Evolutionary conservation across 1,140 invertebrate species (phyloP).

Genomic region (Homarus americanus): DNA sequence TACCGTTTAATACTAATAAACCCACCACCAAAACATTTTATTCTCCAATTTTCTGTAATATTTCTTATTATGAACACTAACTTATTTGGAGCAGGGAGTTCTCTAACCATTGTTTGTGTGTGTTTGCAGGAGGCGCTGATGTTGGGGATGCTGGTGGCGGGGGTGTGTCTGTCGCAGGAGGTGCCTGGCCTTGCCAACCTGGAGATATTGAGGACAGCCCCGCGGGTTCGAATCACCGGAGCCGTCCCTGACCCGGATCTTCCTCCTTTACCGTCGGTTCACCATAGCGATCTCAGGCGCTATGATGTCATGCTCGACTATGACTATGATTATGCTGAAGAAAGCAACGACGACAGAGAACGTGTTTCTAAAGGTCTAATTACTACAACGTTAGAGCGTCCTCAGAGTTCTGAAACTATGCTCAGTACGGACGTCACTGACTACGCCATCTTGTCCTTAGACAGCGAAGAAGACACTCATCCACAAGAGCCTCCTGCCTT

Average conservation of each 20-base stretch:
- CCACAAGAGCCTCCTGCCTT: background rate
- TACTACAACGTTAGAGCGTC: conserved; percentile 6
- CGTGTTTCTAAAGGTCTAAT: background rate
- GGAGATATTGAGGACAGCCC: conserved; percentile 43
- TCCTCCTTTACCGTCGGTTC: background rate
- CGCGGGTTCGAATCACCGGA: background rate
- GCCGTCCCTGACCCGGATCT: background rate
- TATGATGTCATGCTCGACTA: conserved; percentile 48
- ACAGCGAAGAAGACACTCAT: background rate
- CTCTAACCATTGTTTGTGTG: no score
- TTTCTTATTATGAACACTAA: no score
- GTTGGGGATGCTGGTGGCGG: background rate
- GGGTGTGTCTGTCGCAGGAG: conserved; percentile 1
- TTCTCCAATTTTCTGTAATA: no score
- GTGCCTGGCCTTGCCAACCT: conserved; percentile 26
- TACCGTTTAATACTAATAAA: no score
- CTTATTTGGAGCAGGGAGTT: no score
- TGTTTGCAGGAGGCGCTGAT: background rate
- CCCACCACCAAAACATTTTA: no score
- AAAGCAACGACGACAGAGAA: background rate
- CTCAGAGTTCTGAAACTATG: background rate
- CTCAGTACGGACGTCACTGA: conserved; percentile 24
- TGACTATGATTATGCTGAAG: conserved; percentile 15
- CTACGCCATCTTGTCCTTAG: background rate
- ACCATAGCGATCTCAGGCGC: background rate